Conservation (phyloP, 1,140 invertebrate species). For the Dufourea novaeangliae region DNA sequence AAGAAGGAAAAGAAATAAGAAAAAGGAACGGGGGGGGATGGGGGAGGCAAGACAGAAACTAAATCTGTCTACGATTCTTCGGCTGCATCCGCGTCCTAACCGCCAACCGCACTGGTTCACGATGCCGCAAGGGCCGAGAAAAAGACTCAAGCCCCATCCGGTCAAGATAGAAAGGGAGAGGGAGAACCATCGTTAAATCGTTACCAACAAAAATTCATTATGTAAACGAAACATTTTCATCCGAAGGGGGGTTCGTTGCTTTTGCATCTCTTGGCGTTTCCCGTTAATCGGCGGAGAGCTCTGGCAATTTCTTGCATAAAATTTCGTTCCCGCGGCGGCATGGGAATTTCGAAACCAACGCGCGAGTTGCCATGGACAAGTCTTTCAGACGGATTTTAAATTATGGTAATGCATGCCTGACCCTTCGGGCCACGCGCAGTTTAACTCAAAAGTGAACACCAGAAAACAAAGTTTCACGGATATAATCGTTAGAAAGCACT, state of each 20-base stretch:
- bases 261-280: background rate
- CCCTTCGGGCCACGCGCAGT: conserved; percentile 1
- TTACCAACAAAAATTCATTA: conserved; percentile 57
- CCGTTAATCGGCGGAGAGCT: background rate
- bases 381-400: conserved; percentile 13
- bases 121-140: conserved; percentile 37
- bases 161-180: background rate
- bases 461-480: background rate
- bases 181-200: conserved; percentile 33
- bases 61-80: conserved; percentile 57
- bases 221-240: conserved; percentile 36
- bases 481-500: conserved; percentile 19
- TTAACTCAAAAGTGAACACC: background rate
- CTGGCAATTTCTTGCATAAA: conserved; percentile 5
- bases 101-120: conserved; percentile 54
- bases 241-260: background rate
- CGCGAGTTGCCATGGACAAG: background rate
- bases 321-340: background rate
- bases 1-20: conserved; percentile 30
- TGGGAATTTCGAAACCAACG: background rate
- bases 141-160: conserved; percentile 13
- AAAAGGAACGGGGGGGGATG: background rate
- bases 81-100: conserved; percentile 39
- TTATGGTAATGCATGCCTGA: conserved; percentile 20
- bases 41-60: conserved; percentile 48